phyloP scores from a whole-genome alignment of 2,797 vertebrate species.

The Antennarius maculatus region DNA sequence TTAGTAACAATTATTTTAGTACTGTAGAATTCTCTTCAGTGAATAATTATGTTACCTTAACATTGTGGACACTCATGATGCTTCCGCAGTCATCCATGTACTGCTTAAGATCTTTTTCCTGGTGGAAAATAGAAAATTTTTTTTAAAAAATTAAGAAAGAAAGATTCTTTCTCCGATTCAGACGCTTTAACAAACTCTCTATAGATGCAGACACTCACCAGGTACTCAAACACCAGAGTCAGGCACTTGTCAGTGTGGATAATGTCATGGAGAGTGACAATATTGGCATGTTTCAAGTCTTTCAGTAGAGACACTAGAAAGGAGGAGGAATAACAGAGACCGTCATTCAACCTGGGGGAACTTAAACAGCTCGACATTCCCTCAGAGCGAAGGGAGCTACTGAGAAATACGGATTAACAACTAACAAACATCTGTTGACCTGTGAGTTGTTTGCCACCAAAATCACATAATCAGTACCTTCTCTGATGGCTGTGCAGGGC shows the following conservation, averaged over 20 bases:
- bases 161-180: background rate
- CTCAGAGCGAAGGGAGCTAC: background rate
- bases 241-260: conserved; percentile 89
- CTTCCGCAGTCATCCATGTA: conserved; percentile 88
- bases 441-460: conserved; percentile 3
- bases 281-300: conserved; percentile 87
- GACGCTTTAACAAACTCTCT: background rate
- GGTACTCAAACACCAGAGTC: conserved; percentile 87
- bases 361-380: conserved; percentile 1
- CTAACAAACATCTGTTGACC: background rate
- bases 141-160: conserved; percentile 5
- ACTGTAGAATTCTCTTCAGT: background rate
- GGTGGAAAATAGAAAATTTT: background rate
- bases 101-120: conserved; percentile 87
- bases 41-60: conserved; percentile 74
- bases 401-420: background rate
- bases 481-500: conserved; percentile 85
- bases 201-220: conserved; percentile 73
- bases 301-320: conserved; percentile 84
- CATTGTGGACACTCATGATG: conserved; percentile 86
- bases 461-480: conserved; percentile 70
- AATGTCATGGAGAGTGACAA: conserved; percentile 87
- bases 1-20: background rate
- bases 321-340: conserved; percentile 37
- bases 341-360: conserved; percentile 31